These are phyloP conservation scores for Tamias sibiricus DNA, from an alignment of 2,113 vertebrate genomes.

Conservation along the genomic window DNA sequence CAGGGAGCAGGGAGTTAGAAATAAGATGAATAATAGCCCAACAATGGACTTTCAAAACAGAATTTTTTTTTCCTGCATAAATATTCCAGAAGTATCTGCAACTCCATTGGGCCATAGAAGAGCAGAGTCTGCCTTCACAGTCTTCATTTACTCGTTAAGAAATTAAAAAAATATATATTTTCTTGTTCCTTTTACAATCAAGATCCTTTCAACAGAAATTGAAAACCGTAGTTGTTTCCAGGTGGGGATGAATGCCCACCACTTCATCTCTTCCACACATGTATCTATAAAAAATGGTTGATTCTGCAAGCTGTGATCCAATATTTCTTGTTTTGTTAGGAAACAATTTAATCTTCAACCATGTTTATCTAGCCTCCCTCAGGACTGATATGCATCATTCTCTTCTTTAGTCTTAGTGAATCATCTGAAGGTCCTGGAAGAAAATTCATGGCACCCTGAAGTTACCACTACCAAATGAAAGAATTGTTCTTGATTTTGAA, in stretches of 20 bases:
- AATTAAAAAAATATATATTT: too few species aligned
- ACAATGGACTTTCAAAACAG: slow-evolving; percentile 66
- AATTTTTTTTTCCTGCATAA: slow-evolving; percentile 68
- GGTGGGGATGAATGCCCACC: slow-evolving; percentile 47
- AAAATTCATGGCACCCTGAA: slow-evolving; percentile 29
- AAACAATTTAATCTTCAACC: slow-evolving; percentile 62
- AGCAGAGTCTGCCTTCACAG: slow-evolving; percentile 64
- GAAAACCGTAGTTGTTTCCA: slow-evolving; percentile 78
- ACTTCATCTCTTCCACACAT: slow-evolving; percentile 60
- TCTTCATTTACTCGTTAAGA: slow-evolving; percentile 19
- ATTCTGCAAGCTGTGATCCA: slow-evolving; percentile 67
- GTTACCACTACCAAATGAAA: slow-evolving; percentile 27
- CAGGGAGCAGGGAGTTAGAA: slow-evolving; percentile 48
- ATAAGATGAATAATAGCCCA: slow-evolving; percentile 59
- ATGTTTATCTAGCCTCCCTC: slow-evolving; percentile 73
- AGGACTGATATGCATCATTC: slow-evolving; percentile 60
- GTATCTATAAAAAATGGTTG: slow-evolving; percentile 72
- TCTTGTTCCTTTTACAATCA: slow-evolving; percentile 78
- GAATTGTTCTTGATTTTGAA: slow-evolving; percentile 33
- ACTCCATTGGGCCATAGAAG: slow-evolving; percentile 72
- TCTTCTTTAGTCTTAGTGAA: slow-evolving; percentile 62
- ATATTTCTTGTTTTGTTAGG: slow-evolving; percentile 75
- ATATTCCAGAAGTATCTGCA: slow-evolving; percentile 70
- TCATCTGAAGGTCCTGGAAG: slow-evolving; percentile 53
- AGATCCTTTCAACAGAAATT: slow-evolving; percentile 76